Evolutionary conservation across 2,113 vertebrate genomes (phyloP), one percentile per base, ranked within the genome.

Genomic region (Eleginops maclovinus): DNA sequence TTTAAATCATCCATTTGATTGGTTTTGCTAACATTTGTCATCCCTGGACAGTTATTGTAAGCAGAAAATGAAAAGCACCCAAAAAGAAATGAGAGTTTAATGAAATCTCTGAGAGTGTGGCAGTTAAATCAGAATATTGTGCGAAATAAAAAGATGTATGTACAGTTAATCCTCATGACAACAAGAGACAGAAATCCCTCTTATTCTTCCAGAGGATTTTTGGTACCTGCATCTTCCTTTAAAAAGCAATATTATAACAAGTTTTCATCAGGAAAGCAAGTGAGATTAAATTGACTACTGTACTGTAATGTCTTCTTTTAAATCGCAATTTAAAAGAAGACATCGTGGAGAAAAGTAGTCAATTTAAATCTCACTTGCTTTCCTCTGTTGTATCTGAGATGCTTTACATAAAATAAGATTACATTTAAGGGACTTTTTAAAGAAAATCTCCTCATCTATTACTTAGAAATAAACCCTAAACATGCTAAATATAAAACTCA

Each of bases 1-100:
- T 47, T 63, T 65, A 12, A 60, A n/a, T 75, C 46, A 17, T 64
- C n/a, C 9, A 2, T 67, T 71, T 78, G 72, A 49, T 65, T 79
- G 47, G 12, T 55, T 49, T 74, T 61, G 59, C 59, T 59, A 43
- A 54, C 43, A 31, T 49, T n/a, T 22, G 16, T 59, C 31, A 60
- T 47, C 43, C 2, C 75, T 17, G 36, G 54, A 44, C 50, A n/a
- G 71, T 19, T 61, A 58, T 72, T 74, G 28, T 40, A 44, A 53
- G 24, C 24, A 60, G 19, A 70, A 72, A 51, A 61, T 46, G 44
- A 50, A 79, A 70, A 46, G 13, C 31, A 41, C 50, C 13, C n/a
- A 44, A 19, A 61, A 19, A 61, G 31, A 55, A 47, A 19, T n/a
- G 40, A 46, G 44, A 54, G 3, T 46, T 43, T n/a, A 46, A 3